Percentiles rank a stretch among this genome's conserved stretches.
phyloP scores from a whole-genome alignment of 2,113 vertebrate species.

The Nothobranchius furzeri region DNA sequence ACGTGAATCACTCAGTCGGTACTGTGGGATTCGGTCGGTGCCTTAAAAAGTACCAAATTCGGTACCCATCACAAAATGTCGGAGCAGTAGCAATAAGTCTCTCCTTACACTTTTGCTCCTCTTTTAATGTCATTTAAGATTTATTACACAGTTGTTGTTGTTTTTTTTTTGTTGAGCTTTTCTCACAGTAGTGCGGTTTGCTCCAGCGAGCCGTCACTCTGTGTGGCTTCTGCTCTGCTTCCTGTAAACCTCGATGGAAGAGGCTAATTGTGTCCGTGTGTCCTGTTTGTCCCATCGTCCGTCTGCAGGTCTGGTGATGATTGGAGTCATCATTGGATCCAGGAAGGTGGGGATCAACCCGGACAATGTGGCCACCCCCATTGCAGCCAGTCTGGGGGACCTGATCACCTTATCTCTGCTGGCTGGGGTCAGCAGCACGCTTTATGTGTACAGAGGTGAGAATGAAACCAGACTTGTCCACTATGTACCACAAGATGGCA shows the following conservation, averaged over 20 bases:
- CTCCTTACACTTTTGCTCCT: neutral
- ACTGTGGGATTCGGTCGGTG: no score
- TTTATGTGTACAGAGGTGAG: constrained; percentile 87
- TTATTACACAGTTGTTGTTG: neutral
- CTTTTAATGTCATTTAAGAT: neutral
- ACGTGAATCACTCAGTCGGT: no score
- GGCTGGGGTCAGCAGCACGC: constrained; percentile 87
- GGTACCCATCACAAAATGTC: neutral
- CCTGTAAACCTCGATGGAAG: neutral
- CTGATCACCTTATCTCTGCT: constrained; percentile 92
- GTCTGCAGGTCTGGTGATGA: constrained; percentile 89
- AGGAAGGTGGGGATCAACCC: constrained; percentile 93
- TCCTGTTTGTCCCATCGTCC: neutral
- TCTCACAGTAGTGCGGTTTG: neutral
- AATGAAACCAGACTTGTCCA: neutral
- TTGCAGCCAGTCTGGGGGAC: constrained; percentile 96
- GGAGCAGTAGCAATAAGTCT: neutral
- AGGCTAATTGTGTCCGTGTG: neutral
- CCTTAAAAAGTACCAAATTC: no score
- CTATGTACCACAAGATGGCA: constrained; percentile 51
- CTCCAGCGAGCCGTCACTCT: neutral
- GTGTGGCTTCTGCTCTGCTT: neutral
- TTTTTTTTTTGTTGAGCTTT: neutral
- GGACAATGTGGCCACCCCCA: constrained; percentile 95
- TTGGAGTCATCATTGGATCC: constrained; percentile 89